phyloP scores from a whole-genome alignment of 2,113 vertebrate species.

The Paradisaea rubra region DNA sequence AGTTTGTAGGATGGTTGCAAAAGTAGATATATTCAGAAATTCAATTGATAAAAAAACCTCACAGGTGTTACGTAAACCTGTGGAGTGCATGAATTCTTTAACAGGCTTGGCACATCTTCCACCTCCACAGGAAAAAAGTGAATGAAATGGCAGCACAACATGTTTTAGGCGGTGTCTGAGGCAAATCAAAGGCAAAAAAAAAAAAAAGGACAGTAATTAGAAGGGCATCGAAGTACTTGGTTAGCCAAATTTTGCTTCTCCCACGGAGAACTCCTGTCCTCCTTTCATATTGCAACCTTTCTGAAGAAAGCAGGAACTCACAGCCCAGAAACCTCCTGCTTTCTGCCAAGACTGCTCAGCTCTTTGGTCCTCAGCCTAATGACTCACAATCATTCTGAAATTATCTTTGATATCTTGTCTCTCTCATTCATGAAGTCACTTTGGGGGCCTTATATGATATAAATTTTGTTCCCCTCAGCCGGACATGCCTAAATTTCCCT shows the following conservation, averaged over 20 bases:
- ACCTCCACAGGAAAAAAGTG: background rate
- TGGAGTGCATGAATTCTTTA: background rate
- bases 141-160: background rate
- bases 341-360: background rate
- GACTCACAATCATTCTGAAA: background rate
- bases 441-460: background rate
- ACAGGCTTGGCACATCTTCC: background rate
- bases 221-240: background rate
- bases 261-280: background rate
- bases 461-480: background rate
- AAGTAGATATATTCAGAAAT: background rate
- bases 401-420: background rate
- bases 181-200: background rate
- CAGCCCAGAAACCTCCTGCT: background rate
- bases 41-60: background rate
- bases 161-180: background rate
- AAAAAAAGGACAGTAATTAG: background rate
- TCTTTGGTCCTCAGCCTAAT: background rate
- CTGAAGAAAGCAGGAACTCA: background rate
- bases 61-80: background rate
- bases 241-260: background rate
- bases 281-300: background rate
- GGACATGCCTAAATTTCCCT: background rate
- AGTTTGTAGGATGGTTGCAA: background rate
- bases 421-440: background rate